A percentile compares a stretch with the other conserved stretches of the same genome.
Evolutionary conservation across 1,140 invertebrate genomes (phyloP).

Genomic region (Atopsyche davidsoni): DNA sequence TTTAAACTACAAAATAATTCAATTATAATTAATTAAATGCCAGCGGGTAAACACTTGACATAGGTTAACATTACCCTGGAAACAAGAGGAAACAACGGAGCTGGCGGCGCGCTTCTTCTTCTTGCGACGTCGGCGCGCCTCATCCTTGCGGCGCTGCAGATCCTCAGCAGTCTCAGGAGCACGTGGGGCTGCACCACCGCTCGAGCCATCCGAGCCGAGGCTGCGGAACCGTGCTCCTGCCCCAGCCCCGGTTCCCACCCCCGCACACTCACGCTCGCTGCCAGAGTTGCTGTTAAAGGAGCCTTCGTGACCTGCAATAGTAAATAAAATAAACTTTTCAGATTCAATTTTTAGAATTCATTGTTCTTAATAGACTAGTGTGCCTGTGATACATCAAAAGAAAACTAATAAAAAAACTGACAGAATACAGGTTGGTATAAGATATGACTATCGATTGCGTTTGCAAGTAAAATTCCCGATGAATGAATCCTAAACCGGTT

Average conservation of each 20-base stretch:
- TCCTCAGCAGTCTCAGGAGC: slow-evolving; percentile 50
- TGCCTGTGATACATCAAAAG: too few relatives aligned
- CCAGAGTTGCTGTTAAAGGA: slow-evolving; percentile 50
- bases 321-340: neutral
- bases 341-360: too few relatives aligned
- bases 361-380: too few relatives aligned
- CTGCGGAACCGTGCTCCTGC: too few relatives aligned
- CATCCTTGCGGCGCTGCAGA: slow-evolving; percentile 70
- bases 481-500: too few relatives aligned
- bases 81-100: slow-evolving; percentile 79
- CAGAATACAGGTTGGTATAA: too few relatives aligned
- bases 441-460: too few relatives aligned
- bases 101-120: slow-evolving; percentile 84
- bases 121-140: slow-evolving; percentile 75
- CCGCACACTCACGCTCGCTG: slow-evolving; percentile 44
- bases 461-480: too few relatives aligned
- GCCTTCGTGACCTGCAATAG: slow-evolving; percentile 36
- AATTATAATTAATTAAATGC: neutral
- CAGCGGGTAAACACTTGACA: neutral
- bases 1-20: neutral
- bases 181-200: slow-evolving; percentile 37
- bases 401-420: too few relatives aligned
- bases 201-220: slow-evolving; percentile 10
- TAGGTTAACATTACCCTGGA: slow-evolving; percentile 62
- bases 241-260: slow-evolving; percentile 23